Evolutionary conservation across 2,797 vertebrate species (phyloP).

Genomic region (Rallus crepitans): DNA sequence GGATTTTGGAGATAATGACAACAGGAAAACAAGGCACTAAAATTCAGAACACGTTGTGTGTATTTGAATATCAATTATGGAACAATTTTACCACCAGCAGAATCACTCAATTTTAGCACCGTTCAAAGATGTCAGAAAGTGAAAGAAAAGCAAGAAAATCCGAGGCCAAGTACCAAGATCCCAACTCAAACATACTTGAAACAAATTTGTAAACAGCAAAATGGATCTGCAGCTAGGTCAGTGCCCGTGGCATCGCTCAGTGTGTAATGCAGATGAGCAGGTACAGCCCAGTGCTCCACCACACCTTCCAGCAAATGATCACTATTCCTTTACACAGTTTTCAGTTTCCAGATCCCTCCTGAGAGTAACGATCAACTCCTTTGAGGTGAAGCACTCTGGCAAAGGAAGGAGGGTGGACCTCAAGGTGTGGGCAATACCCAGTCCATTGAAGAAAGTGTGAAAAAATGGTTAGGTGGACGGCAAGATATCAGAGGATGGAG

Average conservation of each 20-base stretch:
- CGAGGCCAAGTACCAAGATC: neutral
- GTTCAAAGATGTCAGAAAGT: neutral
- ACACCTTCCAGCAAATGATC: neutral
- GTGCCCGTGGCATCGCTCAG: rapidly evolving
- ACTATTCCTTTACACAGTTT: neutral
- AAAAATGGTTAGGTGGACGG: neutral
- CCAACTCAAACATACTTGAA: neutral
- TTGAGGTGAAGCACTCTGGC: neutral
- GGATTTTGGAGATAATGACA: neutral
- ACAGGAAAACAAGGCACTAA: neutral
- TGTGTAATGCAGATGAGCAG: rapidly evolving
- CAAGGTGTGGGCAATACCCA: neutral
- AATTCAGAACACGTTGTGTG: neutral
- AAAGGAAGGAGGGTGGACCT: neutral
- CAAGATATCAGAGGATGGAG: neutral
- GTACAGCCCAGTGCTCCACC: neutral
- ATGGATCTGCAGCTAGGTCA: neutral
- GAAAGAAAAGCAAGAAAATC: neutral
- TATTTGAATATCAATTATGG: neutral
- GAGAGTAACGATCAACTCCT: neutral
- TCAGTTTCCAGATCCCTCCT: neutral
- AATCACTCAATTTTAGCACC: neutral
- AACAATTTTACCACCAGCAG: neutral
- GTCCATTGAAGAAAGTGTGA: neutral
- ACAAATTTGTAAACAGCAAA: neutral